These are phyloP conservation scores for Phymorhynchus buccinoides DNA, from an alignment of 1,140 invertebrate genomes.

Conservation along the genomic window DNA sequence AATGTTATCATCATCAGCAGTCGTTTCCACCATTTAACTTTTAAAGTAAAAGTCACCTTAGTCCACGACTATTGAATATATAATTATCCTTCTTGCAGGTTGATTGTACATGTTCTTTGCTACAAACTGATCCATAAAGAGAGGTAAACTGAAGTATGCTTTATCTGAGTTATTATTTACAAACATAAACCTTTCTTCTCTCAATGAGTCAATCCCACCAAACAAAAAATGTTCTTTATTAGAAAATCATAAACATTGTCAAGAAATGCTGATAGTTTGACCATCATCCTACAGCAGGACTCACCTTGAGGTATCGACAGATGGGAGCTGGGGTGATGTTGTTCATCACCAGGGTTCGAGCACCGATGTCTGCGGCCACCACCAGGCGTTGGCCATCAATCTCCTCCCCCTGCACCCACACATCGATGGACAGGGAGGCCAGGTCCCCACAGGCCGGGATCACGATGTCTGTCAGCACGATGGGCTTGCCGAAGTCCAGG, in stretches of 20 bases:
- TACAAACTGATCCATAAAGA: neutral
- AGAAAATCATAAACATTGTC: neutral
- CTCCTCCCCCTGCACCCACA: slow-evolving; percentile 88
- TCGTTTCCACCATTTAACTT: neutral
- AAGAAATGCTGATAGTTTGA: no score
- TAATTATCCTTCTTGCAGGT: no score
- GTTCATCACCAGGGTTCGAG: slow-evolving; percentile 85
- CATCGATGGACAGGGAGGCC: slow-evolving; percentile 89
- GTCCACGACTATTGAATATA: no score
- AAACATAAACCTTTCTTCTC: no score
- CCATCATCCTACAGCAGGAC: slow-evolving; percentile 28
- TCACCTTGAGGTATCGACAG: slow-evolving; percentile 89
- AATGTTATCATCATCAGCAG: no score
- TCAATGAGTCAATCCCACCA: neutral
- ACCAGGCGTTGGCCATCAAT: slow-evolving; percentile 87
- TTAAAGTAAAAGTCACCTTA: neutral
- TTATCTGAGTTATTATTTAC: no score
- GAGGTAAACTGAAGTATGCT: no score
- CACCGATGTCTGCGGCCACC: slow-evolving; percentile 87
- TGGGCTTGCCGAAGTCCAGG: slow-evolving; percentile 88
- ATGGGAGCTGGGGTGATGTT: slow-evolving; percentile 91
- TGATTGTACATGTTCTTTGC: no score
- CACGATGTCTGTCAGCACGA: slow-evolving; percentile 89
- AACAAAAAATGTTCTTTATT: neutral
- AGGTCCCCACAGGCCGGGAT: slow-evolving; percentile 90